phyloP scores from a whole-genome alignment of 2,888 invertebrate species.

The Phyllotreta striolata region DNA sequence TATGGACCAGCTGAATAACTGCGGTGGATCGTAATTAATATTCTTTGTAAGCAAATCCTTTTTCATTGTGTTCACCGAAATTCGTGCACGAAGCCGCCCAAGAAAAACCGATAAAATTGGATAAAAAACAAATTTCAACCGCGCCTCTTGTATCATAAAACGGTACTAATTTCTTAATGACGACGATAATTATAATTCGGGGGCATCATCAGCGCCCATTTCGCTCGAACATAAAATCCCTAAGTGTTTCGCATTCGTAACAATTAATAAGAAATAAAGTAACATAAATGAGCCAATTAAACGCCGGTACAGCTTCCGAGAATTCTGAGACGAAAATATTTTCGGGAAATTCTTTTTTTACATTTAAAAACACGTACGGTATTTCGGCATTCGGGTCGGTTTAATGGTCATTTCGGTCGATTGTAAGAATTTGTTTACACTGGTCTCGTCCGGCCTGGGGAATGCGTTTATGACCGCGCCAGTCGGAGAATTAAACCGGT shows the following conservation, averaged over 20 bases:
- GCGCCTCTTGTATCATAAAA: slow-evolving; percentile 10
- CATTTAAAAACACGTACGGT: slow-evolving; percentile 23
- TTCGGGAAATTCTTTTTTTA: slow-evolving; percentile 25
- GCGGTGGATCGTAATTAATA: no score
- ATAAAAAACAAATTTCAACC: slow-evolving; percentile 12
- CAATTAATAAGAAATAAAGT: slow-evolving; percentile 35
- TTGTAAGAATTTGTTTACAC: slow-evolving; percentile 28
- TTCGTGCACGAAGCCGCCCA: slow-evolving; percentile 10
- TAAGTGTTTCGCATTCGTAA: slow-evolving; percentile 33
- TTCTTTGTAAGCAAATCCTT: no score
- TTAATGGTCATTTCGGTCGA: slow-evolving; percentile 27
- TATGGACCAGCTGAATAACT: no score
- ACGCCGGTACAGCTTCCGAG: slow-evolving; percentile 31
- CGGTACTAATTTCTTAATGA: slow-evolving; percentile 28
- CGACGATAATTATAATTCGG: slow-evolving; percentile 26
- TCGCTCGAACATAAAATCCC: slow-evolving; percentile 28
- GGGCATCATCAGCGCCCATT: slow-evolving; percentile 27
- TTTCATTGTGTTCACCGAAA: background rate
- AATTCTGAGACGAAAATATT: slow-evolving; percentile 24
- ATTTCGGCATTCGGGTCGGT: slow-evolving; percentile 16
- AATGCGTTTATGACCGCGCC: slow-evolving; percentile 23
- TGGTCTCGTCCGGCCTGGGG: slow-evolving; percentile 4
- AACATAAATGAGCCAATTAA: slow-evolving; percentile 38
- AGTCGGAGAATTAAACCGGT: slow-evolving; percentile 21
- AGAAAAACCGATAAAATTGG: slow-evolving; percentile 21